Evolutionary conservation across 2,113 vertebrate genomes (phyloP).

Genomic region (Tautogolabrus adspersus): DNA sequence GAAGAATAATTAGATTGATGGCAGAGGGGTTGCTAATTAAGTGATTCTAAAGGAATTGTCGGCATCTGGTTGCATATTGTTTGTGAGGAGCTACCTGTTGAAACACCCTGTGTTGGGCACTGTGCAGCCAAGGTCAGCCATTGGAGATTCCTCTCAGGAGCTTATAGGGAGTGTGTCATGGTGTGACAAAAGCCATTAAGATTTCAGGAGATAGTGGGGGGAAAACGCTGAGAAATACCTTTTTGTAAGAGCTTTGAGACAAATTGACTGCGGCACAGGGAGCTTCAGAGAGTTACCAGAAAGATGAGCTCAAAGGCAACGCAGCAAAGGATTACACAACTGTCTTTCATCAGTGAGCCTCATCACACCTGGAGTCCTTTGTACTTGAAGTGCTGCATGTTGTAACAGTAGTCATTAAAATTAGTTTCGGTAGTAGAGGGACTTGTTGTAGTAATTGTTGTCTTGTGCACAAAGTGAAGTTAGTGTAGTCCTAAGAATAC

Average conservation of each 20-base stretch:
- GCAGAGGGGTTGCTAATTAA: background rate
- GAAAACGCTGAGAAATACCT: constrained; percentile 75
- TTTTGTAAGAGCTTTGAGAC: constrained; percentile 67
- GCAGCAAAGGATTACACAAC: constrained; percentile 35
- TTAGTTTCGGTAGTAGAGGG: constrained; percentile 3
- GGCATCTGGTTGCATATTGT: background rate
- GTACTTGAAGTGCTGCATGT: constrained; percentile 14
- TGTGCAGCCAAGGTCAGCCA: constrained; percentile 68
- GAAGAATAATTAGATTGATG: constrained; percentile 3
- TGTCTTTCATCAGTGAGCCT: constrained; percentile 21
- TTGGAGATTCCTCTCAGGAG: constrained; percentile 41
- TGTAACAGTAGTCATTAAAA: constrained; percentile 8
- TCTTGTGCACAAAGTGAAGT: background rate
- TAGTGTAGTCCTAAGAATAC: background rate
- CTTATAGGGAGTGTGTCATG: constrained; percentile 57
- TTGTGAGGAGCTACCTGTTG: constrained; percentile 30
- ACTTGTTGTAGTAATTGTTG: background rate
- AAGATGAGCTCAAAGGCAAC: constrained; percentile 49
- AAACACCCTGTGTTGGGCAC: constrained; percentile 13
- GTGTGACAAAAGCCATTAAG: constrained; percentile 82
- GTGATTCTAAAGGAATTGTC: constrained; percentile 5
- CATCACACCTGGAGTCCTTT: constrained; percentile 36
- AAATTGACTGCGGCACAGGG: constrained; percentile 66
- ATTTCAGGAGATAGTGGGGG: constrained; percentile 74
- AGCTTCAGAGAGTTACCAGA: constrained; percentile 21